Percentiles rank a stretch among this genome's conserved stretches.
Conservation (phyloP, 2,113 vertebrate genomes). For the Rhea pennata region DNA sequence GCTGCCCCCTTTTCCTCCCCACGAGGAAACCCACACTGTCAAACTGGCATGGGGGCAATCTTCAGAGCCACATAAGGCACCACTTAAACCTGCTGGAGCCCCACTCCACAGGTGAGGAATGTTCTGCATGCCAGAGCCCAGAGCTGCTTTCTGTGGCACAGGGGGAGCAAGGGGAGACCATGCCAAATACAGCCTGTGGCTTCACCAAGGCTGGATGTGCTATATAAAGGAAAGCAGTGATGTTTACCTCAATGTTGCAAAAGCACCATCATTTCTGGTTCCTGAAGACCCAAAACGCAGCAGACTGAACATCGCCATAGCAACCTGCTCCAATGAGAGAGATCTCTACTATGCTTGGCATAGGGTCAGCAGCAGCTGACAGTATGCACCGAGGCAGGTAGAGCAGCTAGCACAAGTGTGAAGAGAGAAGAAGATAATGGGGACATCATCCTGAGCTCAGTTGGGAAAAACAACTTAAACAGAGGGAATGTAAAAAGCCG, state of each 20-base stretch:
- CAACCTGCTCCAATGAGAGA: constrained; percentile 30
- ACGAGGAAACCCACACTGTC: background rate
- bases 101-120: fast-evolving
- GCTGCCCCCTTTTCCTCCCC: background rate
- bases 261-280: constrained; percentile 60
- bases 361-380: background rate
- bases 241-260: constrained; percentile 58
- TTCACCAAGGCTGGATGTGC: background rate
- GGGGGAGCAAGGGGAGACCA: background rate
- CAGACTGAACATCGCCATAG: constrained; percentile 64
- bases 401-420: background rate
- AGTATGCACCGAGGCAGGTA: background rate
- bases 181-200: fast-evolving
- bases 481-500: fast-evolving
- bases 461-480: background rate
- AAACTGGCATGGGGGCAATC: background rate
- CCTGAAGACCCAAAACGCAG: constrained; percentile 47
- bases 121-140: fast-evolving
- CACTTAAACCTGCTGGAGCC: background rate
- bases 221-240: background rate
- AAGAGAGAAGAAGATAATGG: background rate
- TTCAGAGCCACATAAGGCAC: fast-evolving
- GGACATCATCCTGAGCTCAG: background rate
- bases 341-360: background rate
- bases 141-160: background rate